Base-by-base conservation (phyloP, 2,797 vertebrate species). In the Neoniphon sammara region DNA sequence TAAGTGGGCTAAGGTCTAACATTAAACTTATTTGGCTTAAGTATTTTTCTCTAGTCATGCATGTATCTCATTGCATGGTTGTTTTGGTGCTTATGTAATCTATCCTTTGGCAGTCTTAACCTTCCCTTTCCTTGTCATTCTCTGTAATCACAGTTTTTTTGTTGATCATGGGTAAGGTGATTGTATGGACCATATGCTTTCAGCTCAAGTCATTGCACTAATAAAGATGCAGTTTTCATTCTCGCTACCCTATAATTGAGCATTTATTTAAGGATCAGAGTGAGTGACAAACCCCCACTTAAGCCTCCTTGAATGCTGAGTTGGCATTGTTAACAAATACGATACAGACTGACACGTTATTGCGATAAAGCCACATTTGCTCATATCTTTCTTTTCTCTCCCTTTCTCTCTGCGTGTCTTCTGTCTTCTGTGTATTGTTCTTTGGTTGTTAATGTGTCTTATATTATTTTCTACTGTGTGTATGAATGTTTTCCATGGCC, bases 301-400 rank as follows among this genome's bases (percentile, higher is more conserved):
- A 47, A 62, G 25, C 44, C 5, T 27, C 7, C 53, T 36, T 17
- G 20, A 31, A 39, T 23, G 3, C 15, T 18, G 55, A 25, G 44
- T 60, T 36, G 6, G 14, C 46, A 61, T 58, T 73, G 54, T 7
- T 23, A 53, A 72, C 47, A 70, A 57, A 66, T 63, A 61, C 17
- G 42, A 53, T 58, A 64, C 52, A 76, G 44, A 54, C 49, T 84
- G 27, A 87, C 72, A 64, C 62, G 4, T 50, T 44, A n/a, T 72
- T 84, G 81, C 63, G 75, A 27, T 85, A 71, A 87, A 85, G 70
- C 23, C 55, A 85, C 72, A 80, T 89, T 82, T 89, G 73, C 90
- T 94, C 91, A 93, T 87, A 72, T 84, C 75, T 59, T 79, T 92
- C 72, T 90, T 89, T 63, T 87, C 77, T 91, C 85, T 91, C 85